phyloP scores from a whole-genome alignment of 2,113 vertebrate genomes.

The Oncorhynchus clarkii region DNA sequence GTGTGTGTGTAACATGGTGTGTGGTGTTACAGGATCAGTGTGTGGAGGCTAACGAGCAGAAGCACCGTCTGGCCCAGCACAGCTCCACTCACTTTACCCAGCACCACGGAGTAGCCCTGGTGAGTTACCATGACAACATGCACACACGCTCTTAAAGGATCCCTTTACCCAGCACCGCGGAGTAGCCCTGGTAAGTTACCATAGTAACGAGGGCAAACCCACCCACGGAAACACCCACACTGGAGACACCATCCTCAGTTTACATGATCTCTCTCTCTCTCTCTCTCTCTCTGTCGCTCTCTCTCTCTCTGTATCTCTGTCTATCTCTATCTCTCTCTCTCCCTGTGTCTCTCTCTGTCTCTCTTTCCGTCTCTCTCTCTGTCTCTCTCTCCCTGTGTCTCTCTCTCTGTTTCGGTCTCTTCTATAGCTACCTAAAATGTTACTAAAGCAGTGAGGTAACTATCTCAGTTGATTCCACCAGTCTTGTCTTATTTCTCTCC shows the following conservation, averaged over 20 bases:
- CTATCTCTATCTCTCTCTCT: not conserved
- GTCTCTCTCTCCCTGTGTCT: not conserved
- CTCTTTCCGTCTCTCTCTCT: too few species aligned
- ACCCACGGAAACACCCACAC: not conserved
- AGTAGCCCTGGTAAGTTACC: slow-evolving; percentile 83
- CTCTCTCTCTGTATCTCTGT: too few species aligned
- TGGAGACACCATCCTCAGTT: not conserved
- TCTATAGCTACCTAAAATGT: slow-evolving; percentile 42
- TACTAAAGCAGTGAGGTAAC: slow-evolving; percentile 80
- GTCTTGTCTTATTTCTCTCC: slow-evolving; percentile 3
- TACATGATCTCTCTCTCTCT: not conserved
- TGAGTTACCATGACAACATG: slow-evolving; percentile 30
- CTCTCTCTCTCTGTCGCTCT: not conserved
- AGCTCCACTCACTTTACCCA: slow-evolving; percentile 40
- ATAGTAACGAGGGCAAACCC: slow-evolving; percentile 30
- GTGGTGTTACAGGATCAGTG: slow-evolving; percentile 83
- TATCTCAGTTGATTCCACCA: too few species aligned
- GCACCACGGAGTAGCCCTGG: too few species aligned
- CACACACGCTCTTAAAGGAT: not conserved
- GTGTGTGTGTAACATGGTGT: not conserved
- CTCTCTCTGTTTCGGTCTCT: not conserved
- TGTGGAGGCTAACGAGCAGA: slow-evolving; percentile 77
- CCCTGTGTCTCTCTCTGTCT: not conserved
- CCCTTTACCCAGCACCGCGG: slow-evolving; percentile 82
- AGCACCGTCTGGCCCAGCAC: slow-evolving; percentile 72